Evolutionary conservation across 2,888 invertebrate species (phyloP), one percentile per base, ranked within the genome.

Genomic region (Scrobipalpa atriplicella): DNA sequence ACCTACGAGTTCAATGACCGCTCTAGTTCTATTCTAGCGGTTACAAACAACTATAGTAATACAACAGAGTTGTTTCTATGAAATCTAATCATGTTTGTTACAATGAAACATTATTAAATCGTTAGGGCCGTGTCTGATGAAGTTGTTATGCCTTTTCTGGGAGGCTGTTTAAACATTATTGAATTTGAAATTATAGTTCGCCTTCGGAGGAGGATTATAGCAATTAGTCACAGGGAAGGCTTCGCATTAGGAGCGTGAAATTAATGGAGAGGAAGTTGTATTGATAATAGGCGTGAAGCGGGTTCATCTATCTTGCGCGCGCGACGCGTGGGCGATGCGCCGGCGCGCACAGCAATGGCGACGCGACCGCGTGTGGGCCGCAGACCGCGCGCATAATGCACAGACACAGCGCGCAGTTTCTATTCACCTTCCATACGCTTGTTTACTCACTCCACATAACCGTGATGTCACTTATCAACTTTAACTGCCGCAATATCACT

Each of bases 11-110:
- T 87, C 90, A 87, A 83, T 80, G 89, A 84, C 87, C 89, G 89
- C 77, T 82, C 89, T 72, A 90, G 79, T 90, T 92, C 83, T 89
- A 86, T 84, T 85, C 84, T 86, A 85, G 82, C 85, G 79, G 80
- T 84, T 74, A 79, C 71, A 29, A 29, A 29, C 29, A 67, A 69
- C 63, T 62, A n/a, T n/a, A 65, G 68, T 70, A 71, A 71, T 70
- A 71, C 73, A 72, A 74, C 69, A 69, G 68, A 21, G 41, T 51
- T 52, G 67, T 67, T 65, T 62, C 67, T 67, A 41, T 36, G 61
- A 62, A 65, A 64, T 64, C 41, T 54, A 64, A 64, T 64, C 64
- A 41, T 52, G 51, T 63, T 63, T 52, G 63, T 62, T 62, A 62
- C 62, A 62, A 47, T 62, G 47, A 36, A 52, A 52, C 36, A 38